A percentile compares a stretch with the other conserved stretches of the same genome.
Conservation (phyloP, 1,140 invertebrate genomes). For the Diorhabda sublineata region DNA sequence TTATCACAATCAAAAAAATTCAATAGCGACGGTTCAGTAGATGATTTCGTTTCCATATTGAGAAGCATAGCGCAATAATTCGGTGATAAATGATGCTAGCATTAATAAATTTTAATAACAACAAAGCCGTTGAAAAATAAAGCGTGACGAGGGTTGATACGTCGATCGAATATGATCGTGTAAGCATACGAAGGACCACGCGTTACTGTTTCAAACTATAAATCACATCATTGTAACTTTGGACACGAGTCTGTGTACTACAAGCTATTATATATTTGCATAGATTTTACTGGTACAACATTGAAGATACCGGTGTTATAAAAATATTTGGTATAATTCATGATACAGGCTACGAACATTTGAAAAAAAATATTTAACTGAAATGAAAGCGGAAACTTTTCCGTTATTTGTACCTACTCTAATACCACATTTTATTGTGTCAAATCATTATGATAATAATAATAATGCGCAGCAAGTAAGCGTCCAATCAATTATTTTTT, state of each 20-base stretch:
- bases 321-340: too few species aligned
- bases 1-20: too few species aligned
- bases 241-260: not conserved
- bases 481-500: too few species aligned
- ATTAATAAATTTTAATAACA: conserved; percentile 28
- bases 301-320: not conserved
- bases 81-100: conserved; percentile 16
- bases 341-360: too few species aligned
- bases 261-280: not conserved
- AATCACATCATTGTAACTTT: conserved; percentile 13
- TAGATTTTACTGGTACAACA: not conserved
- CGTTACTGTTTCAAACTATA: conserved; percentile 1
- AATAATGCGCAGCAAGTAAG: too few species aligned
- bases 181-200: not conserved
- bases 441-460: too few species aligned
- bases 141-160: conserved; percentile 19
- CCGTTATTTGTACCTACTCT: too few species aligned
- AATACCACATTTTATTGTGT: too few species aligned
- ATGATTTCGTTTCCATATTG: conserved; percentile 11
- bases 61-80: not conserved
- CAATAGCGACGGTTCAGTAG: not conserved
- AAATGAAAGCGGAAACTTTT: too few species aligned
- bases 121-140: conserved; percentile 24
- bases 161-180: conserved; percentile 3
- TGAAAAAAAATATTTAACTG: too few species aligned